A percentile compares a stretch with the other conserved stretches of the same genome.
These are phyloP conservation scores for Cyphomyrmex costatus DNA, from an alignment of 1,140 invertebrate genomes.

Conservation along the genomic window DNA sequence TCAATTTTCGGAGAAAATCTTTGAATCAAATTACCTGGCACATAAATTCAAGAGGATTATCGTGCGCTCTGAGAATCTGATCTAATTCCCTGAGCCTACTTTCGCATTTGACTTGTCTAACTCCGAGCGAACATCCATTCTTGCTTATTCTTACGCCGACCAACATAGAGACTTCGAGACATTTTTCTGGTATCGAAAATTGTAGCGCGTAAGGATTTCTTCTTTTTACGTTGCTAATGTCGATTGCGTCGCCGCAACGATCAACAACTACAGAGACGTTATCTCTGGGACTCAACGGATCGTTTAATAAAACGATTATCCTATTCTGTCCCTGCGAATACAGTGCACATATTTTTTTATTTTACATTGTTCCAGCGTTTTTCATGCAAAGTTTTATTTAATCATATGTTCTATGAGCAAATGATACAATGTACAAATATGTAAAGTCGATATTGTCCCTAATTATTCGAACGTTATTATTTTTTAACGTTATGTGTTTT, in stretches of 20 bases:
- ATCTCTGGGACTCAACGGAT: constrained; percentile 92
- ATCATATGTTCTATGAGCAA: background rate
- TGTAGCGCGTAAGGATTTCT: constrained; percentile 94
- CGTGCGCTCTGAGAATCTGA: constrained; percentile 91
- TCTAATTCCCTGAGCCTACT: constrained; percentile 93
- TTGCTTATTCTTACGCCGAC: constrained; percentile 93
- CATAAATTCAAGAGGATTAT: constrained; percentile 95
- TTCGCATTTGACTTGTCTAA: constrained; percentile 94
- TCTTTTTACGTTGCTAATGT: constrained; percentile 91
- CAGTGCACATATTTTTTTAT: constrained; percentile 1
- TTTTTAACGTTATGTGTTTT: background rate
- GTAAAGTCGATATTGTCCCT: too few species aligned
- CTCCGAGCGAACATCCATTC: constrained; percentile 92
- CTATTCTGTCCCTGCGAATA: constrained; percentile 91
- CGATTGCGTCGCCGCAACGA: constrained; percentile 92
- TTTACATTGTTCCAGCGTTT: background rate
- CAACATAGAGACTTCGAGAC: constrained; percentile 93
- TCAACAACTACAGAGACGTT: constrained; percentile 91
- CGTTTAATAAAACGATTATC: constrained; percentile 92
- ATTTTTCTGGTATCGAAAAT: constrained; percentile 92
- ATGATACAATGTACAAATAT: background rate
- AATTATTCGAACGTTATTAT: background rate
- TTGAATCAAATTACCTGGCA: constrained; percentile 89
- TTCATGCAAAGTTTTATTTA: background rate
- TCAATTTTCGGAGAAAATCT: background rate